These are phyloP conservation scores for Metopolophium dirhodum DNA, from an alignment of 1,140 invertebrate genomes.

Conservation along the genomic window DNA sequence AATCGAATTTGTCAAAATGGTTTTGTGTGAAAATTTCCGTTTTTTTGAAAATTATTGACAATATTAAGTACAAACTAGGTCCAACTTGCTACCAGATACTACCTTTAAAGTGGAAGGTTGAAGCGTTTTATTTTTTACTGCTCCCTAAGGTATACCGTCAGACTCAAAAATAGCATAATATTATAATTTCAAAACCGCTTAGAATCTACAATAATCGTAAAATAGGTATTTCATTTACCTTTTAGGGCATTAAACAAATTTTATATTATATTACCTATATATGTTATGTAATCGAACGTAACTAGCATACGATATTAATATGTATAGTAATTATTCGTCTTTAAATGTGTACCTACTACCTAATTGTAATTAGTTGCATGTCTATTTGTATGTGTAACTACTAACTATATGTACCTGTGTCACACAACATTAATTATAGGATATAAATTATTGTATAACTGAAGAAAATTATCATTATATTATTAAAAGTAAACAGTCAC, in stretches of 20 bases:
- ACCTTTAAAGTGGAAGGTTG: too few species aligned
- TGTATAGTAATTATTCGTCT: background rate
- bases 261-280: background rate
- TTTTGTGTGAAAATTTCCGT: background rate
- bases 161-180: too few species aligned
- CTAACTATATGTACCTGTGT: background rate
- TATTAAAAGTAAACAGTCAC: background rate
- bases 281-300: background rate
- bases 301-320: background rate
- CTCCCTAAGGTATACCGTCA: too few species aligned
- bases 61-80: background rate
- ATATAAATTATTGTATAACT: background rate
- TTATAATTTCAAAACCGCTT: too few species aligned
- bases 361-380: background rate
- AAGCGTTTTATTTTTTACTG: too few species aligned
- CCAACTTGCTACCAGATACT: too few species aligned
- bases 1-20: too few species aligned
- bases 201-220: background rate
- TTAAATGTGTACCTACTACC: background rate
- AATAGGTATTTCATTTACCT: background rate
- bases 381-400: background rate
- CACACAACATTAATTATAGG: background rate
- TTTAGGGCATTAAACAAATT: background rate
- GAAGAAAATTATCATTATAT: background rate
- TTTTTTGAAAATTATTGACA: background rate